Base-by-base conservation (phyloP, 2,113 vertebrate genomes). In the Podiceps cristatus region DNA sequence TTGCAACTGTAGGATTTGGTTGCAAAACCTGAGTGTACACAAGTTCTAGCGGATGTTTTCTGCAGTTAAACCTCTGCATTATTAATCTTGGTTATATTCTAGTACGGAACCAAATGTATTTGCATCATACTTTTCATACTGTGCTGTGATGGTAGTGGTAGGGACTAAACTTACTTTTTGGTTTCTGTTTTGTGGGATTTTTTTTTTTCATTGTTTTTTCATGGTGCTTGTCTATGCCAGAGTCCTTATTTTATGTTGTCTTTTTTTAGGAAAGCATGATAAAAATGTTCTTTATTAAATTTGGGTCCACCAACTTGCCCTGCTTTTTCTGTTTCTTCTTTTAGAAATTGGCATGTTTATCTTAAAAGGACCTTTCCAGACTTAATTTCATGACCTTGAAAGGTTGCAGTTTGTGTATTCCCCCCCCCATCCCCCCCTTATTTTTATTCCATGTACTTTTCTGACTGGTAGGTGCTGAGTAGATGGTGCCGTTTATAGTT, bases 271-370 rank as follows among this genome's bases (percentile, higher is more conserved):
- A 90, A 92, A 86, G 85, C 75, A 74, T 66, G 82, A 47, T 80
- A 90, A 93, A 95, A 95, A 96, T 95, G 58, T 63, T 83, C 62
- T 90, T 88, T 96, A 62, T 92, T 94, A 74, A 94, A 88, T 64
- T 76, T 75, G 44, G 6, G 74, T 90, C 60, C 44, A 81, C 69
- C 37, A 40, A 33, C 74, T 90, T 73, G 59, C 50, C 29, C 19
- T 86, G 72, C 52, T 77, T 84, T 90, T 91, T 91, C 55, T 84
- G 82, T 63, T 96, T 86, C 88, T 95, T 78, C 88, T 95, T 97
- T 95, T 95, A 90, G 92, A 75, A 87, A 44, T 78, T 44, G 60
- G 27, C 60, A 68, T 84, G 72, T 85, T 80, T 94, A 67, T 94
- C n/a, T 89, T 93, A 63, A 84, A 77, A 67, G 49, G 49, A 11